A percentile compares a stretch with the other conserved stretches of the same genome.
phyloP scores from a whole-genome alignment of 2,797 vertebrate genomes.

The Eutrigla gurnardus region DNA sequence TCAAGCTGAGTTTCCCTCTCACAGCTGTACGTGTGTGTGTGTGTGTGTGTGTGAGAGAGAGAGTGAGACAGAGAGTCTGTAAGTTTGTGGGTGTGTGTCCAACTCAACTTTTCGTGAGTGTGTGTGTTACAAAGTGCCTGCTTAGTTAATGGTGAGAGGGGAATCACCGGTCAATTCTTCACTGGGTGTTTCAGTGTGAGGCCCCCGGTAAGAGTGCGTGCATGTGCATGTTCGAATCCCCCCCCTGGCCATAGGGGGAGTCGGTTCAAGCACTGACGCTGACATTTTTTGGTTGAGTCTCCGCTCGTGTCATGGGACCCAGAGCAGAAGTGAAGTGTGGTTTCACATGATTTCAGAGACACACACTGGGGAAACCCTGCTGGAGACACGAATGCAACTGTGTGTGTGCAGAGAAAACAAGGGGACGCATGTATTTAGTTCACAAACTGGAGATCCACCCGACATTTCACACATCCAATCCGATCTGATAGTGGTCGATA shows the following conservation, averaged over 20 bases:
- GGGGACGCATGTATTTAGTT: background rate
- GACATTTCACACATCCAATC: too few relatives aligned
- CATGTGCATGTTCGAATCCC: slow-evolving; percentile 5
- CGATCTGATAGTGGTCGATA: too few relatives aligned
- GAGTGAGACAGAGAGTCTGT: slow-evolving; percentile 27
- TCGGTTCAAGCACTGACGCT: slow-evolving; percentile 8
- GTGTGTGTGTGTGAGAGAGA: slow-evolving; percentile 25
- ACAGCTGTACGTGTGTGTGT: slow-evolving; percentile 80
- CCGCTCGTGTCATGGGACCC: background rate
- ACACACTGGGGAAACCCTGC: slow-evolving; percentile 59
- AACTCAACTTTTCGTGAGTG: background rate
- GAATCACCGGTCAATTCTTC: slow-evolving; percentile 75
- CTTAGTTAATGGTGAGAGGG: slow-evolving; percentile 56
- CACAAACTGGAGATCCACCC: background rate
- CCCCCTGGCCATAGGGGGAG: background rate
- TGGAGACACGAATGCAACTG: slow-evolving; percentile 1
- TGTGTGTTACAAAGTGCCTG: slow-evolving; percentile 24
- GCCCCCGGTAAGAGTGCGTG: background rate
- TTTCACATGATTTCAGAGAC: slow-evolving; percentile 41
- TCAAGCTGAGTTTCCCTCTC: slow-evolving; percentile 87
- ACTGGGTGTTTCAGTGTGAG: slow-evolving; percentile 51
- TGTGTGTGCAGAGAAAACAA: slow-evolving; percentile 1
- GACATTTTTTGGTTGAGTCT: slow-evolving; percentile 11
- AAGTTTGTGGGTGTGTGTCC: slow-evolving; percentile 58
- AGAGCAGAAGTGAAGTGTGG: slow-evolving; percentile 34